Base-by-base conservation (phyloP, 2,888 invertebrate genomes). In the Aethes cnicana region DNA sequence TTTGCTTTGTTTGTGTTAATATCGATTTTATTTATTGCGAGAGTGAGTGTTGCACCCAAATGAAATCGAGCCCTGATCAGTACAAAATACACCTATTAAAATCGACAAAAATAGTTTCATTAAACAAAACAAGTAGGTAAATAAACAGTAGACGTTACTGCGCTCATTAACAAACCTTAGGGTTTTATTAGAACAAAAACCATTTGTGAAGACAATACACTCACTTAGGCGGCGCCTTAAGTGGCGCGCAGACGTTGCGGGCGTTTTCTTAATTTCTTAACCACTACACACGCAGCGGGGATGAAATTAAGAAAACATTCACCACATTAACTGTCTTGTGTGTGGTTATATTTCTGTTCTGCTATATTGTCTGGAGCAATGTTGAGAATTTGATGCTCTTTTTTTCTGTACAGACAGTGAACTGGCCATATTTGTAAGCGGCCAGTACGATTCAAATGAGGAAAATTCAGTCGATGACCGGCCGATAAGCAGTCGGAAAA, bases 301-400 rank as follows among this genome's bases (percentile, higher is more conserved):
- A 81, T 77, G 79, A 83, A 87, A 88, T 88, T 88, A 88, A 87
- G 87, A 86, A 85, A 86, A 86, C 87, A 85, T 86, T 85, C 80
- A 66, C 74, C 78, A 72, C 81, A 79, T 84, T 81, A 81, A 77
- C 67, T 66, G 70, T 57, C 62, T 65, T 66, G 64, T 74, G 70
- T 77, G 73, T 75, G 72, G 74, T 67, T 72, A 69, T 74, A 69
- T 76, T 74, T 66, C 68, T 68, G 64, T 62, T 43, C 47, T 47
- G 33, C 9, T 56, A 55, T 56, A 47, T 55, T 36, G 55, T 49
- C 30, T 37, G 36, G 21, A 9, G 12, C 12, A 6, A 26, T 53
- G 37, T 23, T 16, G 25, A 8, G 21, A 26, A 6, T 20, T 11
- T 30, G 35, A 20, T 28, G 14, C 20, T 28, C 7, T 21, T 11